Percentiles rank a stretch among this genome's conserved stretches.
Conservation (phyloP, 2,888 invertebrate genomes). For the Piscicola geometra region DNA sequence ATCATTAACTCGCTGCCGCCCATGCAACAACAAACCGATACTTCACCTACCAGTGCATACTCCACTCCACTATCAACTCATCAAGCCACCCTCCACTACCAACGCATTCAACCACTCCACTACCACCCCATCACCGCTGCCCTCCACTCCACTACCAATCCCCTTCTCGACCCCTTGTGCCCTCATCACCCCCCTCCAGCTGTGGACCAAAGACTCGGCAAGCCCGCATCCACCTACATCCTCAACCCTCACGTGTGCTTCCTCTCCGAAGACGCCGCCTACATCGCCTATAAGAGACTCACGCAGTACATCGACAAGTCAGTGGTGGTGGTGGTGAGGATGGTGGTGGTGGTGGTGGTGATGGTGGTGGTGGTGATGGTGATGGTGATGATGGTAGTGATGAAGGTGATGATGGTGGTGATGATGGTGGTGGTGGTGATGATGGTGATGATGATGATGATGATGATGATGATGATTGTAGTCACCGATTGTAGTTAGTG, state of each 20-base stretch:
- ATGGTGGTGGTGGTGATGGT: neutral
- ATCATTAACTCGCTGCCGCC: too few species aligned
- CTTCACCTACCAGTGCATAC: too few species aligned
- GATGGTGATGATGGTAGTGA: neutral
- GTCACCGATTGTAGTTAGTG: too few species aligned
- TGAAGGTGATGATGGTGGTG: neutral
- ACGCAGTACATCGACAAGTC: slow-evolving; percentile 96
- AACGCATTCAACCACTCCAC: too few species aligned
- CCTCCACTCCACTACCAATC: too few species aligned
- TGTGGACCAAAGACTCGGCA: slow-evolving; percentile 73
- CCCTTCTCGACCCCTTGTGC: too few species aligned
- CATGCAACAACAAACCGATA: too few species aligned
- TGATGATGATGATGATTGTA: too few species aligned
- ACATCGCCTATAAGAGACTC: slow-evolving; percentile 94
- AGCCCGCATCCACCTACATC: slow-evolving; percentile 89
- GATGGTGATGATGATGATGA: slow-evolving; percentile 14
- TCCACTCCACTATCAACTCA: too few species aligned
- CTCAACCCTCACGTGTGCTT: slow-evolving; percentile 97
- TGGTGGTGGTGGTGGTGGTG: neutral
- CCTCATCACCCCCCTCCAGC: neutral
- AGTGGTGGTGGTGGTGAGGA: slow-evolving; percentile 56
- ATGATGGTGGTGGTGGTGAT: neutral
- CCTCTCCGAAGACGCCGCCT: slow-evolving; percentile 95
- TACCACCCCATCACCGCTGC: too few species aligned
- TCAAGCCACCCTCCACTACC: too few species aligned